These are phyloP conservation scores for Silurus aristotelis DNA, from an alignment of 2,797 vertebrate genomes.

Conservation along the genomic window DNA sequence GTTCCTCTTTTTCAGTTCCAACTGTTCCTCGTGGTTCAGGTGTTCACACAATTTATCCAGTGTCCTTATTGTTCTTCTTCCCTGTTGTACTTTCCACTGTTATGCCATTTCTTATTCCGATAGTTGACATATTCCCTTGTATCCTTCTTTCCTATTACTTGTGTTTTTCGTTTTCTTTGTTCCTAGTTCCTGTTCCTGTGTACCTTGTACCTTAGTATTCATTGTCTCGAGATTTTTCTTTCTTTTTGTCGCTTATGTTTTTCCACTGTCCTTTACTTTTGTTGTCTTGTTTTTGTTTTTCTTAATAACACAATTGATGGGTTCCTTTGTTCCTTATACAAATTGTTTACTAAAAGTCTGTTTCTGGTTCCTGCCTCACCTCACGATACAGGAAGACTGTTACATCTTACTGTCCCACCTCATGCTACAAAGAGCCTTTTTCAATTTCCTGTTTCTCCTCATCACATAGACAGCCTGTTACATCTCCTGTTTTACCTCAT, in stretches of 20 bases:
- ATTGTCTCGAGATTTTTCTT: neutral
- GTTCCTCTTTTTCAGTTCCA: neutral
- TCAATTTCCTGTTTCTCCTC: too few species aligned
- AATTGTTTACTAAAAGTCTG: neutral
- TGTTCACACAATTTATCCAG: neutral
- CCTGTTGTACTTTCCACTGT: neutral
- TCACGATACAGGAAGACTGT: too few species aligned
- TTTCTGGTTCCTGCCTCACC: too few species aligned
- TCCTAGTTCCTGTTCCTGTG: neutral
- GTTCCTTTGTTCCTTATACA: neutral
- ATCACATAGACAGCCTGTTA: too few species aligned
- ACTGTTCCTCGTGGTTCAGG: neutral
- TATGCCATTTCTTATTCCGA: neutral
- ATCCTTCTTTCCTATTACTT: neutral
- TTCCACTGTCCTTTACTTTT: neutral
- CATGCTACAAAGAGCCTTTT: too few species aligned
- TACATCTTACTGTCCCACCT: too few species aligned
- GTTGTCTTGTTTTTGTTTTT: neutral
- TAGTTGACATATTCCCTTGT: neutral
- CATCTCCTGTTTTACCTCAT: too few species aligned
- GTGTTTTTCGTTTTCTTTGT: neutral
- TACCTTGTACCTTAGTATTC: neutral
- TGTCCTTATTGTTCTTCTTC: neutral
- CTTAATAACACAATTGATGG: neutral
- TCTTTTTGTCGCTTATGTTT: neutral